phyloP scores from a whole-genome alignment of 2,888 invertebrate species.

The Temnothorax unifasciatus region DNA sequence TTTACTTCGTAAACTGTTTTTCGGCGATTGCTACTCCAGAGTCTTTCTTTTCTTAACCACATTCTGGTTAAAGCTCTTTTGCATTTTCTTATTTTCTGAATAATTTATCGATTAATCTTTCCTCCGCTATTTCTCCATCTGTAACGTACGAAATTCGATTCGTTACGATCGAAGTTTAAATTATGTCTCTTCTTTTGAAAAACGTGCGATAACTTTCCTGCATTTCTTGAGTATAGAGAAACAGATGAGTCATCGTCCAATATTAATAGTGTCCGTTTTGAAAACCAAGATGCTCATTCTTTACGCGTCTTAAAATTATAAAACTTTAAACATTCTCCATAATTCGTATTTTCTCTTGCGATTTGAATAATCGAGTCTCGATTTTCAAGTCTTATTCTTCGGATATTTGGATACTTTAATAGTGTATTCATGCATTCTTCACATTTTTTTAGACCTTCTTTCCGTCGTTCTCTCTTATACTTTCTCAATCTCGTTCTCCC shows the following conservation, averaged over 20 bases:
- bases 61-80: neutral
- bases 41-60: neutral
- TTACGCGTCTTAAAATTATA: neutral
- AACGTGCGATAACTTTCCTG: neutral
- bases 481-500: neutral
- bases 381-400: neutral
- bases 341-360: neutral
- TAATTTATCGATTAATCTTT: neutral
- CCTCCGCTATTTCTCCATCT: neutral
- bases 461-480: neutral
- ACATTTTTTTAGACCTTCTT: conserved; percentile 4
- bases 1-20: conserved; percentile 30
- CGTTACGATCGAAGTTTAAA: conserved; percentile 1
- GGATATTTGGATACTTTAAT: neutral
- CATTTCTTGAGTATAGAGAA: neutral
- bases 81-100: neutral
- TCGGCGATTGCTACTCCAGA: neutral
- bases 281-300: neutral
- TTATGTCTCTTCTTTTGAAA: neutral
- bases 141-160: neutral
- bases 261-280: neutral
- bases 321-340: neutral
- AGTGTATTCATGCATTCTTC: neutral
- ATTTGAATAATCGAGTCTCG: neutral
- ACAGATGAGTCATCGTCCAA: neutral